Percentiles rank a stretch among this genome's conserved stretches.
Conservation (phyloP, 2,113 vertebrate species). For the Zosterops japonicus region DNA sequence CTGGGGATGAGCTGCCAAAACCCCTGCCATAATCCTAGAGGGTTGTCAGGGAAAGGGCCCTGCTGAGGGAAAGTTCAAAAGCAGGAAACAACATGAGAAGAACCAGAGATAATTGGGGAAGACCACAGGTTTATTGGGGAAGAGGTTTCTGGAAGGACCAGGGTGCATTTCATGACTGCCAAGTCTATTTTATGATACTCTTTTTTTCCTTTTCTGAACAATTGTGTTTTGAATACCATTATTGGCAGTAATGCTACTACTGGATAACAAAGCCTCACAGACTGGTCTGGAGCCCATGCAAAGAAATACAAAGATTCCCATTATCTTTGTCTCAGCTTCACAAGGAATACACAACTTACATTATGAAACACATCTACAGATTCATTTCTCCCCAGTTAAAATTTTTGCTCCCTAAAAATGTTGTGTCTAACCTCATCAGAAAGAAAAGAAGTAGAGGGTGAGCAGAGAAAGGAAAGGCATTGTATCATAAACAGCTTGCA, state of each 20-base stretch:
- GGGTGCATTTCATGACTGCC: not conserved
- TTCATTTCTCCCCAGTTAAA: not conserved
- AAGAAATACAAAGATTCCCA: slow-evolving; percentile 7
- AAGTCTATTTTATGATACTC: not conserved
- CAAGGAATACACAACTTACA: not conserved
- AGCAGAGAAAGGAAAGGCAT: not conserved
- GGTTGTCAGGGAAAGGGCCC: not conserved
- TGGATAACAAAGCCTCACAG: not conserved
- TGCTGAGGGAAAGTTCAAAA: not conserved
- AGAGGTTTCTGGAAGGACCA: not conserved
- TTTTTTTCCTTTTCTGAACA: not conserved
- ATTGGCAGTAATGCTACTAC: not conserved
- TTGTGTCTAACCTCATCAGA: not conserved
- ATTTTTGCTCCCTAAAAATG: slow-evolving; percentile 15
- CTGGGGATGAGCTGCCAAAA: not conserved
- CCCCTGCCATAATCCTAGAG: too few species aligned
- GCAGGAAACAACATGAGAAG: accelerated
- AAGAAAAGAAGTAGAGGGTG: not conserved
- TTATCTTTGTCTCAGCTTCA: not conserved
- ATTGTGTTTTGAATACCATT: not conserved
- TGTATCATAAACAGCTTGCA: not conserved
- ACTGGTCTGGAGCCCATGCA: not conserved
- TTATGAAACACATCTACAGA: not conserved
- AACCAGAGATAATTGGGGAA: accelerated
- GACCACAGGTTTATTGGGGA: not conserved